A percentile compares a stretch with the other conserved stretches of the same genome.
Evolutionary conservation across 2,888 invertebrate genomes (phyloP).

Genomic region (Fragum whitleyi): DNA sequence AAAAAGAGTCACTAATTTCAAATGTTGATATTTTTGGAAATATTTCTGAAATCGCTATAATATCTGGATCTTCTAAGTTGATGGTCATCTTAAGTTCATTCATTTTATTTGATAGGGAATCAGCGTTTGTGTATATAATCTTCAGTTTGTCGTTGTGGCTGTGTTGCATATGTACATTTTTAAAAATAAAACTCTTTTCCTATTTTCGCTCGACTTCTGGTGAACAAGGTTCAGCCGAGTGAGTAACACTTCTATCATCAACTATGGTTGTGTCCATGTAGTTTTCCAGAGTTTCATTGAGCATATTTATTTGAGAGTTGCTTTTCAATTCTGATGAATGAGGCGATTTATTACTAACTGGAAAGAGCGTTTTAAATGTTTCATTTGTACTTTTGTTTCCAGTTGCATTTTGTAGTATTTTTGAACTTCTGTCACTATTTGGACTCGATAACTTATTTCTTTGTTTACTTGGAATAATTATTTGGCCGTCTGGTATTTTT

Average conservation of each 20-base stretch:
- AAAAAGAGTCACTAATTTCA: neutral
- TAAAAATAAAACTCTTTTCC: too few species aligned
- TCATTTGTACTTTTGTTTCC: neutral
- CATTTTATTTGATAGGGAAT: too few species aligned
- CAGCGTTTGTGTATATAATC: neutral
- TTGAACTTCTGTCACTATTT: too few species aligned
- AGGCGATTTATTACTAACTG: neutral
- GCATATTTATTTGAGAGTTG: neutral
- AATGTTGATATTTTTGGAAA: neutral
- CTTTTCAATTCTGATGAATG: neutral
- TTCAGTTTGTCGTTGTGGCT: neutral
- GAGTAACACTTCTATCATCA: neutral
- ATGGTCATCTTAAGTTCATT: neutral
- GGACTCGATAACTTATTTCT: neutral
- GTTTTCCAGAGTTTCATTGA: neutral
- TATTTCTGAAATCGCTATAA: neutral
- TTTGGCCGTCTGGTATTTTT: neutral
- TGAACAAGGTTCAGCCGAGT: neutral
- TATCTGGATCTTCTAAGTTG: neutral
- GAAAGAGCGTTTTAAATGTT: neutral
- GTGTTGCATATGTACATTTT: neutral
- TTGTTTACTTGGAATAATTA: neutral
- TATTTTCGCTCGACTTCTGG: neutral
- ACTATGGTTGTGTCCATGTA: neutral
- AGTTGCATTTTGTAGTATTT: too few species aligned